Evolutionary conservation across 2,888 invertebrate genomes (phyloP).

Genomic region (Anodontia alba): DNA sequence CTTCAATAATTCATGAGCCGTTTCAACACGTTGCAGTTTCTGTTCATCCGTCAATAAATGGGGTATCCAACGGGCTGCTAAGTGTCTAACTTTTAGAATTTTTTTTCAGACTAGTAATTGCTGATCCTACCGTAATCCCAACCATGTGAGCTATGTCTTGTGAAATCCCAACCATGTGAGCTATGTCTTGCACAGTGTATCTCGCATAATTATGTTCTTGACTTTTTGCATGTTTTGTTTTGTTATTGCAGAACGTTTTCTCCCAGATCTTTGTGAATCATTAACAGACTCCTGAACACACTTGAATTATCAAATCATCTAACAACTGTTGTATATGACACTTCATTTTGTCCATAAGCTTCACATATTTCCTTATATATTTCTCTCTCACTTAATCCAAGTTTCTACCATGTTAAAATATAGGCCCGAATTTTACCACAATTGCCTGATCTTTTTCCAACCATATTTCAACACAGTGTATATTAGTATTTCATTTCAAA

Average conservation of each 20-base stretch:
- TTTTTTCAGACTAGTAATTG: neutral
- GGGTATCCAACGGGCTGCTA: neutral
- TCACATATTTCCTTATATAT: no score
- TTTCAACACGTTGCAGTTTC: neutral
- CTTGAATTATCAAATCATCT: neutral
- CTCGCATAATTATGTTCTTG: neutral
- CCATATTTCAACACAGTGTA: conserved; percentile 11
- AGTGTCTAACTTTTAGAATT: neutral
- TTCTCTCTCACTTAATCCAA: neutral
- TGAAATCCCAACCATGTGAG: neutral
- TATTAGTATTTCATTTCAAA: neutral
- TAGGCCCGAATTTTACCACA: neutral
- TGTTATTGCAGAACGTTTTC: neutral
- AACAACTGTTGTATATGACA: neutral
- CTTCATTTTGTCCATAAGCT: neutral
- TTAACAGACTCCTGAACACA: neutral
- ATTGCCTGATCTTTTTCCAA: neutral
- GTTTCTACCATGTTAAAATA: neutral
- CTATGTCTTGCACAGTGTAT: neutral
- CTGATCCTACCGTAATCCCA: neutral
- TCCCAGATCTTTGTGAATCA: neutral
- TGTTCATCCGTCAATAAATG: neutral
- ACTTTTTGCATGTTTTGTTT: neutral
- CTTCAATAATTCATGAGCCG: neutral
- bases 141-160: neutral